Conservation (phyloP, 2,888 invertebrate species). For the Pegoplata infirma region DNA sequence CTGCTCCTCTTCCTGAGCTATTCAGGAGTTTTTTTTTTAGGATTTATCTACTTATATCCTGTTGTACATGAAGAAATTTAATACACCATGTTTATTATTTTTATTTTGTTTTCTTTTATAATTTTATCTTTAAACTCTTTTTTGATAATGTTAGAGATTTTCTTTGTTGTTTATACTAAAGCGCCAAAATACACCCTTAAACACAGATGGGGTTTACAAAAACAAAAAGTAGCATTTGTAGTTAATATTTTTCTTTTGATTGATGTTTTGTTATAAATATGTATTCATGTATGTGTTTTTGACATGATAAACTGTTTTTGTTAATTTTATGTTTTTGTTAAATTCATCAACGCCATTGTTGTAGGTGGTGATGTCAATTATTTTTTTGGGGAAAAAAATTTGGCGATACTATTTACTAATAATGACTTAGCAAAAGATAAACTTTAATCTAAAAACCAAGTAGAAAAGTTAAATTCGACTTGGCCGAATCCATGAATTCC, state of each 20-base stretch:
- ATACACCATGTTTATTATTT: background rate
- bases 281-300: slow-evolving; percentile 1
- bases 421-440: too few relatives aligned
- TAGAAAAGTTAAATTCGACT: too few relatives aligned
- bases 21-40: background rate
- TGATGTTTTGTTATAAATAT: slow-evolving; percentile 10
- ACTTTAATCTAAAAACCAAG: too few relatives aligned
- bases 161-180: too few relatives aligned
- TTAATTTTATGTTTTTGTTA: background rate
- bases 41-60: background rate
- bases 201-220: too few relatives aligned
- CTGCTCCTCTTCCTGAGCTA: background rate
- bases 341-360: too few relatives aligned
- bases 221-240: background rate
- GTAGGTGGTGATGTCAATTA: too few relatives aligned
- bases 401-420: too few relatives aligned
- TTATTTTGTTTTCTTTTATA: too few relatives aligned
- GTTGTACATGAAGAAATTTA: background rate
- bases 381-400: too few relatives aligned
- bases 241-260: slow-evolving; percentile 4
- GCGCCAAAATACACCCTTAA: too few relatives aligned
- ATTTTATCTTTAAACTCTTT: background rate
- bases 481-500: too few relatives aligned
- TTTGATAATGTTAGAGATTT: background rate
- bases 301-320: slow-evolving; percentile 3